A percentile compares a stretch with the other conserved stretches of the same genome.
Conservation (phyloP, 2,888 invertebrate species). For the Tipula confusa region DNA sequence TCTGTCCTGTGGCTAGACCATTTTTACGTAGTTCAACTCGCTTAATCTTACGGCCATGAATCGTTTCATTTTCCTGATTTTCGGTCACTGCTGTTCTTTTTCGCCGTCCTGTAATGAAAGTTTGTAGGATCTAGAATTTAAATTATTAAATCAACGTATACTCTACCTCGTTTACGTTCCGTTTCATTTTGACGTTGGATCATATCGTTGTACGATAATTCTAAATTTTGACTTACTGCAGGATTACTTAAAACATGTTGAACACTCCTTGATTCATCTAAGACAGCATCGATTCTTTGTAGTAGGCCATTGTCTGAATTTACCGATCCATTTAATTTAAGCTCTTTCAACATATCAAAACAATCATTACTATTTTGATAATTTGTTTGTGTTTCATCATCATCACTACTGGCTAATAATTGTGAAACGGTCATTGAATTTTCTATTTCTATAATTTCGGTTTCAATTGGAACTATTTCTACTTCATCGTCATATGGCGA, state of each 20-base stretch:
- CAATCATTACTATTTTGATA: background rate
- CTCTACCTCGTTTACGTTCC: background rate
- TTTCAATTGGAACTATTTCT: background rate
- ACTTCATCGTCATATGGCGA: background rate
- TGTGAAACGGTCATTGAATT: background rate
- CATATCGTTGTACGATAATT: background rate
- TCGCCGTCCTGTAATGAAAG: background rate
- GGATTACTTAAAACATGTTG: background rate
- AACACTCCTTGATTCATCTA: background rate
- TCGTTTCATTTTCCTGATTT: background rate
- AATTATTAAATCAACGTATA: too few relatives aligned
- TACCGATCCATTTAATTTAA: background rate
- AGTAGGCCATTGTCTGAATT: background rate
- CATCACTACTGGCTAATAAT: background rate
- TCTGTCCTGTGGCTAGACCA: background rate
- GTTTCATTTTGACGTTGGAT: background rate
- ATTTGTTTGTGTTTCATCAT: background rate
- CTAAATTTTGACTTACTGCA: background rate
- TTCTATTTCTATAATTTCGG: background rate
- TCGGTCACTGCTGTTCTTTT: background rate
- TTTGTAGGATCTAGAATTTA: too few relatives aligned
- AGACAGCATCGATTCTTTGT: background rate
- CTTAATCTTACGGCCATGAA: background rate
- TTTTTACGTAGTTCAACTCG: background rate
- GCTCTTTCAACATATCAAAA: background rate